These are phyloP conservation scores for Sceliomorpha sp. DNA, from an alignment of 2,888 invertebrate species.

Conservation along the genomic window DNA sequence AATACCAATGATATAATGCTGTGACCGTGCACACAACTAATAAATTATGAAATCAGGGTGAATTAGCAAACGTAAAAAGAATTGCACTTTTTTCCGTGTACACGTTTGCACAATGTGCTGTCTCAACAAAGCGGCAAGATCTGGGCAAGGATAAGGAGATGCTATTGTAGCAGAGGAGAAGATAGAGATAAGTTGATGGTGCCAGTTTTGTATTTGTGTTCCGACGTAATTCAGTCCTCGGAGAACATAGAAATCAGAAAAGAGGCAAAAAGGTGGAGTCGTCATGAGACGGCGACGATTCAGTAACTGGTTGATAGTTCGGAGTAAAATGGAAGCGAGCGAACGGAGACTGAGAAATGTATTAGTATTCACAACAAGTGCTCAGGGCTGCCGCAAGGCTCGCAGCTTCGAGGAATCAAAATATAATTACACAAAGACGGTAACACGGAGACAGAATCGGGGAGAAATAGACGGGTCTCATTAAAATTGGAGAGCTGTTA, in stretches of 20 bases:
- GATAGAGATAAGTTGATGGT: slow-evolving; percentile 64
- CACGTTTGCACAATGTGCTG: too few species aligned
- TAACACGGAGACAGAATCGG: slow-evolving; percentile 75
- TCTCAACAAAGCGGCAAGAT: slow-evolving; percentile 7
- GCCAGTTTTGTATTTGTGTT: slow-evolving; percentile 69
- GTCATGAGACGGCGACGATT: slow-evolving; percentile 48
- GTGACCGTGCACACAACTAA: too few species aligned
- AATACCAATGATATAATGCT: too few species aligned
- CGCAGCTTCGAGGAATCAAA: slow-evolving; percentile 59
- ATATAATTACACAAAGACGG: slow-evolving; percentile 64
- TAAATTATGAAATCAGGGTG: too few species aligned
- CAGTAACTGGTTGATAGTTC: slow-evolving; percentile 49
- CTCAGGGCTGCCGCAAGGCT: slow-evolving; percentile 58
- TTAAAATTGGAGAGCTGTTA: slow-evolving; percentile 80
- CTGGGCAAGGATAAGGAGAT: slow-evolving; percentile 26
- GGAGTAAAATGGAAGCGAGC: slow-evolving; percentile 44
- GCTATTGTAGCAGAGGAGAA: slow-evolving; percentile 69
- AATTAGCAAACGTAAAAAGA: too few species aligned
- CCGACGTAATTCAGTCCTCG: slow-evolving; percentile 68
- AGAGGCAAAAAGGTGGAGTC: slow-evolving; percentile 50
- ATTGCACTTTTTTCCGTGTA: too few species aligned
- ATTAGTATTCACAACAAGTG: slow-evolving; percentile 75
- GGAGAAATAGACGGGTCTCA: slow-evolving; percentile 77
- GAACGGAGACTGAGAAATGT: slow-evolving; percentile 46
- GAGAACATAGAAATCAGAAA: slow-evolving; percentile 40